Evolutionary conservation across 2,113 vertebrate genomes (phyloP).

Genomic region (Ophthalmolycus amberensis): DNA sequence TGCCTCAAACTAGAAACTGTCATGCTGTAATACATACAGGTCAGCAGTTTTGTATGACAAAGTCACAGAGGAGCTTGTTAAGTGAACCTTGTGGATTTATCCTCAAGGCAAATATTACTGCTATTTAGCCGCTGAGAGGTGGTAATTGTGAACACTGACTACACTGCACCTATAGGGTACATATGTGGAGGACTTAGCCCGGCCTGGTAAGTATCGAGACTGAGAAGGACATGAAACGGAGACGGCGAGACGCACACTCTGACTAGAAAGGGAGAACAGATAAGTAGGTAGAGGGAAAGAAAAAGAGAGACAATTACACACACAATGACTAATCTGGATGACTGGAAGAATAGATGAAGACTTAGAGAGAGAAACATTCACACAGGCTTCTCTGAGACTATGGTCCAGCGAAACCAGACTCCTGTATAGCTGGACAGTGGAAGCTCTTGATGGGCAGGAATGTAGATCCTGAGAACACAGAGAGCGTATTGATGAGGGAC

Average conservation of each 20-base stretch:
- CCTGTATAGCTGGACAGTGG: constrained; percentile 76
- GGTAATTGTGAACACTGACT: constrained; percentile 6
- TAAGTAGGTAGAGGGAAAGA: constrained; percentile 37
- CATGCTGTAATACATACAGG: constrained; percentile 1
- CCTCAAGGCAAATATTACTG: constrained; percentile 25
- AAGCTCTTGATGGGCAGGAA: constrained; percentile 80
- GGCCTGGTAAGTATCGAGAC: constrained; percentile 7
- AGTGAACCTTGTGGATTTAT: constrained; percentile 30
- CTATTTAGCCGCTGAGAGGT: constrained; percentile 17
- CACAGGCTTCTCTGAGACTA: constrained; percentile 67
- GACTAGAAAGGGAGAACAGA: constrained; percentile 28
- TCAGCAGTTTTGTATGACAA: constrained; percentile 18
- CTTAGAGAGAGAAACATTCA: constrained; percentile 71
- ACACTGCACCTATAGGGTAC: background rate
- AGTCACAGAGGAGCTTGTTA: constrained; percentile 10
- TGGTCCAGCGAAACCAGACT: constrained; percentile 82
- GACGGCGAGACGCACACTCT: constrained; percentile 9
- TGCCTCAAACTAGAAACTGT: background rate
- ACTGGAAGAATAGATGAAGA: constrained; percentile 64
- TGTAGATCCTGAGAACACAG: constrained; percentile 82
- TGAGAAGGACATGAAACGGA: constrained; percentile 16
- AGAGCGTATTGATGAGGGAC: constrained; percentile 69
- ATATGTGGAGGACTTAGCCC: background rate
- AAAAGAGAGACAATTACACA: constrained; percentile 25
- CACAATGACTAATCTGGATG: constrained; percentile 69